phyloP scores from a whole-genome alignment of 2,888 invertebrate species.

The Macrophya alboannulata region DNA sequence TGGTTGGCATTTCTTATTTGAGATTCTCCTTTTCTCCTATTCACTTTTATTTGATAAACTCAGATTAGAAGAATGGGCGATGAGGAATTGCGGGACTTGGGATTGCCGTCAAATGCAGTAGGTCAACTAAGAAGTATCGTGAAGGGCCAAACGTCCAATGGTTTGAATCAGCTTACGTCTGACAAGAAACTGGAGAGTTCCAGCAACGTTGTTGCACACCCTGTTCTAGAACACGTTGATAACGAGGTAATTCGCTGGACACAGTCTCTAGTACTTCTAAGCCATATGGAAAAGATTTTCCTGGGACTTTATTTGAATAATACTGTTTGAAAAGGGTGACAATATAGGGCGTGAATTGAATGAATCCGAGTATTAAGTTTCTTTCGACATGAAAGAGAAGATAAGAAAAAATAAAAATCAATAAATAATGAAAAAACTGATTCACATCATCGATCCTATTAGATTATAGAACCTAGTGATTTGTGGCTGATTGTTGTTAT shows the following conservation, averaged over 20 bases:
- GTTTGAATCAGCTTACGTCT: conserved; percentile 71
- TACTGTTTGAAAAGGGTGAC: background rate
- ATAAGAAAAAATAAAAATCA: background rate
- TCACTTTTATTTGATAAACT: conserved; percentile 55
- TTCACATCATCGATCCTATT: background rate
- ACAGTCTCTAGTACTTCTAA: conserved; percentile 32
- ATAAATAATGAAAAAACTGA: background rate
- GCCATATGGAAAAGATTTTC: background rate
- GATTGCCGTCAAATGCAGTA: conserved; percentile 80
- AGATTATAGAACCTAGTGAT: conserved; percentile 34
- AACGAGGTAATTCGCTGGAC: conserved; percentile 71
- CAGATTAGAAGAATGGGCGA: conserved; percentile 85
- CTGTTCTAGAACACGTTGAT: conserved; percentile 69
- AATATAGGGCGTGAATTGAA: background rate
- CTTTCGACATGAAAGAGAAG: background rate
- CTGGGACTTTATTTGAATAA: conserved; percentile 10
- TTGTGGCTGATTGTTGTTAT: conserved; percentile 46
- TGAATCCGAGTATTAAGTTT: background rate
- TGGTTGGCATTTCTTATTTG: conserved; percentile 13
- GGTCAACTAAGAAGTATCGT: conserved; percentile 83
- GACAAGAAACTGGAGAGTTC: conserved; percentile 73
- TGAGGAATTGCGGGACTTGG: conserved; percentile 84
- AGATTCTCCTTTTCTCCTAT: conserved; percentile 1
- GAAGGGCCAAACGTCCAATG: conserved; percentile 80
- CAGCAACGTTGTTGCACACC: conserved; percentile 68